Percentiles rank a stretch among this genome's conserved stretches.
These are phyloP conservation scores for Tachina lurida DNA, from an alignment of 2,888 invertebrate species.

Conservation along the genomic window DNA sequence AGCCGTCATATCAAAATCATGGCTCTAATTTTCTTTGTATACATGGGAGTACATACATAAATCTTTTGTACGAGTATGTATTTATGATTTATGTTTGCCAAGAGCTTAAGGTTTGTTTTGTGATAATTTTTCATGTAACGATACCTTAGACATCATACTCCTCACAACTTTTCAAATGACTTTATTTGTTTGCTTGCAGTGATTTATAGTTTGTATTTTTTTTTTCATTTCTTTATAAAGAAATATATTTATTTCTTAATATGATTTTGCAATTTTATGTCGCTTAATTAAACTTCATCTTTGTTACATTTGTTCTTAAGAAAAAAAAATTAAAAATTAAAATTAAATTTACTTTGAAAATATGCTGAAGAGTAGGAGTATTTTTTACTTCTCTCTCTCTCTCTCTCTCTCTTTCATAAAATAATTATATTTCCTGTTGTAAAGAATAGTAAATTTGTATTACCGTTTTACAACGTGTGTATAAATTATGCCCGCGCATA, in stretches of 20 bases:
- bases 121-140: conserved; percentile 53
- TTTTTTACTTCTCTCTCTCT: not conserved
- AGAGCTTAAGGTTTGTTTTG: conserved; percentile 57
- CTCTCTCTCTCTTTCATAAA: not conserved
- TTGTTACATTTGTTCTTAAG: not conserved
- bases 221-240: not conserved
- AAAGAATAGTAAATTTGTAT: conserved; percentile 27
- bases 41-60: not conserved
- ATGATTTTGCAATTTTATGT: not conserved
- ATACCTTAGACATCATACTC: conserved; percentile 7
- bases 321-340: no score
- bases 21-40: conserved; percentile 21
- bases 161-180: conserved; percentile 7
- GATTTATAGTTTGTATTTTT: conserved; percentile 52
- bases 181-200: conserved; percentile 39
- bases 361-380: not conserved
- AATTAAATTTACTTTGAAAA: not conserved
- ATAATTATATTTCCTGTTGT: conserved; percentile 49
- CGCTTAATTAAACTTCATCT: conserved; percentile 1
- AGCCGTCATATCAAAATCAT: not conserved
- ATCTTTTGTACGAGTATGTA: not conserved
- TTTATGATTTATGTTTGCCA: conserved; percentile 61
- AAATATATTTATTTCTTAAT: not conserved
- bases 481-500: conserved; percentile 55
- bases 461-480: not conserved